phyloP scores from a whole-genome alignment of 2,113 vertebrate genomes.

The Centropus unirufus region DNA sequence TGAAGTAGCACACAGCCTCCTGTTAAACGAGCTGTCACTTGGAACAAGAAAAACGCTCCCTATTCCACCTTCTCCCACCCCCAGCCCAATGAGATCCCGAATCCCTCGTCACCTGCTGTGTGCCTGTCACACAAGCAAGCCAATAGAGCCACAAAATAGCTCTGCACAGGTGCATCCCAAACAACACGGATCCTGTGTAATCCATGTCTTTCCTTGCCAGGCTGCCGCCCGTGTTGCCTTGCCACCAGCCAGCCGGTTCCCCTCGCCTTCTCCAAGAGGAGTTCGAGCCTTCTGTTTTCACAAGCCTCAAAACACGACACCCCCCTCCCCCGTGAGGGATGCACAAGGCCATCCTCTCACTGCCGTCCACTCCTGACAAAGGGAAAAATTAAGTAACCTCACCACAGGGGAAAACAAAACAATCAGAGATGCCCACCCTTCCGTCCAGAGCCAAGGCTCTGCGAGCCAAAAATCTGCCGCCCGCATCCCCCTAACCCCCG shows the following conservation, averaged over 20 bases:
- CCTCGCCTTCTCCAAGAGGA: neutral
- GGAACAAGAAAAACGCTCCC: slow-evolving; percentile 35
- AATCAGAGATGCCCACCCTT: neutral
- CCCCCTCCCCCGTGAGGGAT: neutral
- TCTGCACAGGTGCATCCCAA: slow-evolving; percentile 58
- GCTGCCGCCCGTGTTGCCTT: slow-evolving; percentile 19
- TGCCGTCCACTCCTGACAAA: slow-evolving; percentile 2
- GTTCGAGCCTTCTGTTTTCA: neutral
- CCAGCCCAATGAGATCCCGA: neutral
- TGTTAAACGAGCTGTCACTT: slow-evolving; percentile 9
- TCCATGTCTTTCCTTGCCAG: neutral
- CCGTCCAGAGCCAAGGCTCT: neutral
- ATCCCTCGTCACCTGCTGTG: slow-evolving; percentile 46
- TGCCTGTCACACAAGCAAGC: slow-evolving; percentile 26
- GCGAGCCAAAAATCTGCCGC: neutral
- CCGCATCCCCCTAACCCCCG: neutral
- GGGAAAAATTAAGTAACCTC: neutral
- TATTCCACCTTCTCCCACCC: neutral
- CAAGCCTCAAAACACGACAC: neutral
- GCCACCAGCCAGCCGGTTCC: neutral
- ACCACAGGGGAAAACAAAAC: fast-evolving
- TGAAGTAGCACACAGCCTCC: slow-evolving; percentile 6
- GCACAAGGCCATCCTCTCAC: neutral
- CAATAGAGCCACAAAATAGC: slow-evolving; percentile 33
- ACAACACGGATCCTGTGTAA: neutral